A percentile compares a stretch with the other conserved stretches of the same genome.
Evolutionary conservation across 2,888 invertebrate species (phyloP).

Genomic region (Lysandra coridon): DNA sequence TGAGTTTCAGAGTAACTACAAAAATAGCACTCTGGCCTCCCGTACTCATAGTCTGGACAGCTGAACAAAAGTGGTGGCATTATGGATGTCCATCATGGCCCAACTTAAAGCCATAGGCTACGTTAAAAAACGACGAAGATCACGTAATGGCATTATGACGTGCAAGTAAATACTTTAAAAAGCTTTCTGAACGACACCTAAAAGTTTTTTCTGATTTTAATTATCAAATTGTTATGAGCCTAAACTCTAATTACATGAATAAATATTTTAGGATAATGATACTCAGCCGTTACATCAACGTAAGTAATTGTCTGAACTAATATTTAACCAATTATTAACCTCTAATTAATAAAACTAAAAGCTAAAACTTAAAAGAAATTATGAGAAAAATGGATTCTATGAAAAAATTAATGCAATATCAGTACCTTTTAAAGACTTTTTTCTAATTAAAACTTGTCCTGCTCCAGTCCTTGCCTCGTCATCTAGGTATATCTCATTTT

Average conservation of each 20-base stretch:
- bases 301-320: not conserved
- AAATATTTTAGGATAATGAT: not conserved
- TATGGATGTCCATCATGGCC: too few species aligned
- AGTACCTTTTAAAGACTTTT: slow-evolving; percentile 5
- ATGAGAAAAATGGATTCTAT: not conserved
- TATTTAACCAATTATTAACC: not conserved
- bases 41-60: too few species aligned
- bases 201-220: too few species aligned
- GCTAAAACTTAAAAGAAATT: slow-evolving; percentile 8
- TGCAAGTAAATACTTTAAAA: too few species aligned
- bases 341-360: not conserved
- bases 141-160: too few species aligned
- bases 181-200: too few species aligned
- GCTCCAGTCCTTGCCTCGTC: not conserved
- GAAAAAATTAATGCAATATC: not conserved
- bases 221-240: too few species aligned
- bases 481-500: not conserved
- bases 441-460: slow-evolving; percentile 11
- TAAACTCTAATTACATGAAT: not conserved
- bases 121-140: too few species aligned
- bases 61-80: too few species aligned
- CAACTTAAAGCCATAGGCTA: too few species aligned
- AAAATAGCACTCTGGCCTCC: too few species aligned
- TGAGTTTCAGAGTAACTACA: too few species aligned
- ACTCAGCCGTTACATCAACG: not conserved